Evolutionary conservation across 2,888 invertebrate species (phyloP).

Genomic region (Drosophila formosana): DNA sequence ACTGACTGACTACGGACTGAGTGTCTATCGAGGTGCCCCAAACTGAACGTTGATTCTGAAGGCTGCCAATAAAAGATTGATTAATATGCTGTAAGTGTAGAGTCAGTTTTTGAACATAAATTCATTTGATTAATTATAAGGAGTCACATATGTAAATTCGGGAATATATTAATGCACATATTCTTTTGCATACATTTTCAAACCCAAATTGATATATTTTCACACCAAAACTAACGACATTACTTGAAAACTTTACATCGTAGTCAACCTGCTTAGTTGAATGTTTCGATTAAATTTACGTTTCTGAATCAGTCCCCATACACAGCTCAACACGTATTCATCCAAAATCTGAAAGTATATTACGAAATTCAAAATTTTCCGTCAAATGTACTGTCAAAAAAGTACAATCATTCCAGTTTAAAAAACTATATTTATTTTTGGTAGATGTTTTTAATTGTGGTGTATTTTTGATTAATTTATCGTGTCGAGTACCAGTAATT

Average conservation of each 20-base stretch:
- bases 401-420: background rate
- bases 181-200: background rate
- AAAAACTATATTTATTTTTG: conserved; percentile 31
- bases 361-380: conserved; percentile 45
- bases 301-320: conserved; percentile 25
- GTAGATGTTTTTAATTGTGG: conserved; percentile 17
- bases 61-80: conserved; percentile 52
- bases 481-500: background rate
- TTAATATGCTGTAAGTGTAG: conserved; percentile 68
- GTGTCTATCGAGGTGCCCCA: conserved; percentile 21
- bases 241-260: background rate
- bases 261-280: background rate
- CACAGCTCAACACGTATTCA: conserved; percentile 34
- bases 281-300: background rate
- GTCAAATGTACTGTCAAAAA: conserved; percentile 36
- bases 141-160: conserved; percentile 28
- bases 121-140: conserved; percentile 41
- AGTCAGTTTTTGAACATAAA: conserved; percentile 49
- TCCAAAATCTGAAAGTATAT: conserved; percentile 10
- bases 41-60: conserved; percentile 40
- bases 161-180: conserved; percentile 12
- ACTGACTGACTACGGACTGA: conserved; percentile 30
- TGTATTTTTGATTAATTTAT: background rate
- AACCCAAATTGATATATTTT: background rate
- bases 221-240: background rate